Conservation (phyloP, 2,888 invertebrate species). For the Parascotia fuliginaria region DNA sequence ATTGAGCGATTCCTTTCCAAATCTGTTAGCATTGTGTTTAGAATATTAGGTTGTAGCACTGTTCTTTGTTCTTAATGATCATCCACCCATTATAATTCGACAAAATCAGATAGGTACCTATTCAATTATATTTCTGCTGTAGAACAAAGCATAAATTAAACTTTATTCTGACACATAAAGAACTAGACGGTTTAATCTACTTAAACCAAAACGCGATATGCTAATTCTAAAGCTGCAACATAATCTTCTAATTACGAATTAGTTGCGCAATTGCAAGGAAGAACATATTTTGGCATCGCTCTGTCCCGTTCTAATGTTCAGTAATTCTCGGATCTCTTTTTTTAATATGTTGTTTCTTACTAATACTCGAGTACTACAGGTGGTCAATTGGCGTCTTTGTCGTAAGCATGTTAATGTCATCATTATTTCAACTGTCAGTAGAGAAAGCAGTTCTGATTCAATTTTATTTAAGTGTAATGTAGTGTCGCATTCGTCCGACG, state of each 20-base stretch:
- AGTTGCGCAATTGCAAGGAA: constrained; percentile 4
- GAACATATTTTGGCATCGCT: constrained; percentile 4
- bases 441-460: constrained; percentile 60
- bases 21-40: background rate
- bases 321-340: constrained; percentile 2
- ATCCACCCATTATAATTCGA: too few species aligned
- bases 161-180: background rate
- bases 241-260: constrained; percentile 13
- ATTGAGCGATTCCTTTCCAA: background rate
- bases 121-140: too few species aligned
- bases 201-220: constrained; percentile 36
- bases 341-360: constrained; percentile 2
- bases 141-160: too few species aligned
- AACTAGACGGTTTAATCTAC: constrained; percentile 25
- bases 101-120: too few species aligned
- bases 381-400: constrained; percentile 31
- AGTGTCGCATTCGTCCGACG: constrained; percentile 40
- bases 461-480: constrained; percentile 48
- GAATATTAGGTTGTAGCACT: too few species aligned
- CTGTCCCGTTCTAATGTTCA: constrained; percentile 4
- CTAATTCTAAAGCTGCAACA: constrained; percentile 27
- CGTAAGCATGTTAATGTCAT: constrained; percentile 55
- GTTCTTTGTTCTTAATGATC: too few species aligned
- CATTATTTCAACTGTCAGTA: constrained; percentile 53
- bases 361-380: constrained; percentile 15